Percentiles rank a stretch among this genome's conserved stretches.
Evolutionary conservation across 2,888 invertebrate species (phyloP).

Genomic region (Sylvicola cinctus): DNA sequence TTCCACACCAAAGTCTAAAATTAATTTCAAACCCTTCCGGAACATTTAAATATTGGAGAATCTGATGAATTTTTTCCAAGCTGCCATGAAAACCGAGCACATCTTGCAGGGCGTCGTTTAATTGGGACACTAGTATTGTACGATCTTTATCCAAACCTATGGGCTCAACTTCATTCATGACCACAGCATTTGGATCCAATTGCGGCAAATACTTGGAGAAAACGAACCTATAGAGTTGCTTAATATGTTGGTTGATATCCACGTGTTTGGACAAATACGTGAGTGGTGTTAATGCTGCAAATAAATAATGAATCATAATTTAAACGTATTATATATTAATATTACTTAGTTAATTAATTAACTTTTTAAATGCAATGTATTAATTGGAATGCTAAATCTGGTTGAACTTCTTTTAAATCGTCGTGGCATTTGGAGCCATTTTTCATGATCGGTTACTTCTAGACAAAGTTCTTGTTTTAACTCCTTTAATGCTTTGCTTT

Average conservation of each 20-base stretch:
- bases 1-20: conserved; percentile 59
- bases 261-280: conserved; percentile 50
- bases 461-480: conserved; percentile 22
- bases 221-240: conserved; percentile 33
- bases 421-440: conserved; percentile 45
- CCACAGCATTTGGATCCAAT: conserved; percentile 13
- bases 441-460: conserved; percentile 31
- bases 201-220: conserved; percentile 23
- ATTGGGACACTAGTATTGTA: conserved; percentile 14
- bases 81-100: conserved; percentile 23
- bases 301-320: too few relatives aligned
- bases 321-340: not conserved
- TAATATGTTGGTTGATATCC: conserved; percentile 32
- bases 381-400: conserved; percentile 54
- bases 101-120: conserved; percentile 24
- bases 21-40: conserved; percentile 21
- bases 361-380: conserved; percentile 32
- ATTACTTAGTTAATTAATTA: conserved; percentile 7
- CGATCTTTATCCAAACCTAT: conserved; percentile 16
- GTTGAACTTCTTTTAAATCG: conserved; percentile 55
- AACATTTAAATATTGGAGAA: conserved; percentile 14
- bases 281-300: conserved; percentile 43
- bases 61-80: conserved; percentile 15
- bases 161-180: conserved; percentile 15
- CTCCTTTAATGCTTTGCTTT: conserved; percentile 5